Evolutionary conservation across 2,113 vertebrate species (phyloP).

Genomic region (Nothocercus nigrocapillus): DNA sequence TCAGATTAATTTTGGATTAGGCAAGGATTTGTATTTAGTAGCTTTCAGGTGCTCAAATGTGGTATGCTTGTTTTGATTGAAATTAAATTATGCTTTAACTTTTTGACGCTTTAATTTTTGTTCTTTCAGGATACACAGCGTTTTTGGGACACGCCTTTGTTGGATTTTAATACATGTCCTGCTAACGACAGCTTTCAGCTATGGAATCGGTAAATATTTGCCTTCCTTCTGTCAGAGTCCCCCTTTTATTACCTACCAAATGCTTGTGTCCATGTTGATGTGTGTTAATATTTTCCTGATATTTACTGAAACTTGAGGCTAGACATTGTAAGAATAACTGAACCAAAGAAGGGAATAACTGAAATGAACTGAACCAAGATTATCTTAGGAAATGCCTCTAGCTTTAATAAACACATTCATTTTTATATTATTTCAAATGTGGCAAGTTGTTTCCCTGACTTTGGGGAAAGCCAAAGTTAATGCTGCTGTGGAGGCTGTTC

Average conservation of each 20-base stretch:
- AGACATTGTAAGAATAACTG: not conserved
- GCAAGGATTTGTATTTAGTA: not conserved
- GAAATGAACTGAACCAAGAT: not conserved
- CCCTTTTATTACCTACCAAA: not conserved
- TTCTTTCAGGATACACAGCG: constrained; percentile 83
- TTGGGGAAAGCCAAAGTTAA: not conserved
- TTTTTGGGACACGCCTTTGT: constrained; percentile 68
- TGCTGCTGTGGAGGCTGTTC: not conserved
- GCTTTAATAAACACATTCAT: not conserved
- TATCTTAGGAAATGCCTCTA: not conserved
- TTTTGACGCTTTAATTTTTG: not conserved
- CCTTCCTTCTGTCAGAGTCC: not conserved
- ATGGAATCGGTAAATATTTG: constrained; percentile 96
- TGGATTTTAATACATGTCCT: constrained; percentile 86
- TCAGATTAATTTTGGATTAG: constrained; percentile 13
- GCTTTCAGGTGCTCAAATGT: not conserved
- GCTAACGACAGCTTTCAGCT: constrained; percentile 85
- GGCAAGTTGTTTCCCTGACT: not conserved
- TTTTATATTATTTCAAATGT: not conserved
- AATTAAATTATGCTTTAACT: not conserved
- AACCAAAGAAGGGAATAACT: not conserved
- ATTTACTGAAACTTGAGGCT: not conserved
- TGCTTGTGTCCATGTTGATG: not conserved
- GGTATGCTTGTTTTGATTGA: not conserved
- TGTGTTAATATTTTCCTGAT: not conserved